Percentiles rank a stretch among this genome's conserved stretches.
phyloP scores from a whole-genome alignment of 2,797 vertebrate species.

The Falco naumanni region DNA sequence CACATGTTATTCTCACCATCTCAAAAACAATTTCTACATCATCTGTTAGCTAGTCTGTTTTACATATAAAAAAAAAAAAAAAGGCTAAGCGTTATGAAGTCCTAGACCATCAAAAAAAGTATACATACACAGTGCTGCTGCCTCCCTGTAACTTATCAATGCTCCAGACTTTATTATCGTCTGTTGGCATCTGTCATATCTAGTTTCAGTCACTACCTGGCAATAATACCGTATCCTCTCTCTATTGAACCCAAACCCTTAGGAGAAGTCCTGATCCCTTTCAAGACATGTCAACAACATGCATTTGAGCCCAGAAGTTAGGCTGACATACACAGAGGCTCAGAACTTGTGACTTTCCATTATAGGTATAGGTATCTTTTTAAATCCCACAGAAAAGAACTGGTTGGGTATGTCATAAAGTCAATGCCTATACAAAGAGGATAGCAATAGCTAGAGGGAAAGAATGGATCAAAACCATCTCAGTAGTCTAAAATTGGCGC shows the following conservation, averaged over 20 bases:
- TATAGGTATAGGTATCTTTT: not conserved
- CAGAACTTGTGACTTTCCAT: not conserved
- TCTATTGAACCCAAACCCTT: not conserved
- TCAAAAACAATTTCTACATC: not conserved
- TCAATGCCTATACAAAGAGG: not conserved
- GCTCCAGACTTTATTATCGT: not conserved
- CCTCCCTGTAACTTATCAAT: not conserved
- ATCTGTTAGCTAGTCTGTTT: not conserved
- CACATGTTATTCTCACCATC: not conserved
- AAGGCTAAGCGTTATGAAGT: not conserved
- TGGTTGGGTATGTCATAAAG: not conserved
- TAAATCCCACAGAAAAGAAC: not conserved
- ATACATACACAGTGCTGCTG: not conserved
- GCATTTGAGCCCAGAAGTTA: not conserved
- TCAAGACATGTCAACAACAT: not conserved
- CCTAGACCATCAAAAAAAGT: not conserved
- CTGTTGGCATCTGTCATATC: not conserved
- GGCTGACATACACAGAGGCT: not conserved
- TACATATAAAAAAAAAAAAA: not conserved
- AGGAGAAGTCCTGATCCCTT: not conserved
- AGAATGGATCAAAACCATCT: not conserved
- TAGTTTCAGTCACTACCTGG: not conserved
- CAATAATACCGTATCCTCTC: not conserved
- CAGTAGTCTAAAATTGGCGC: not conserved
- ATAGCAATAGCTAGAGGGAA: not conserved